Base-by-base conservation (phyloP, 2,113 vertebrate species). In the Corythornis madagascariensis region DNA sequence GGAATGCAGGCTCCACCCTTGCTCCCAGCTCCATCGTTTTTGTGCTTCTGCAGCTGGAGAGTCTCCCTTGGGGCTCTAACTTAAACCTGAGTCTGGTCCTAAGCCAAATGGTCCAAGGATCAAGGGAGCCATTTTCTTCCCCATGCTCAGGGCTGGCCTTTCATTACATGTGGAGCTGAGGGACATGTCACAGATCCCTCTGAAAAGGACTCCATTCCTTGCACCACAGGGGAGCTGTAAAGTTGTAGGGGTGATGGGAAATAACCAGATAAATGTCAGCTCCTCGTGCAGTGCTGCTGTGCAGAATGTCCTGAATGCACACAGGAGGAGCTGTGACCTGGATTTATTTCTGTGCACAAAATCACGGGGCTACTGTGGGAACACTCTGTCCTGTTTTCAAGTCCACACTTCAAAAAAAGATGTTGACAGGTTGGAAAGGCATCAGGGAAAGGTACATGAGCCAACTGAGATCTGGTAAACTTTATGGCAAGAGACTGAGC, bases 1-100 rank as follows among this genome's bases (percentile, higher is more conserved):
- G 95, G 95, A 95, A 96, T 96, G 96, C 89, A 94, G 84, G 74
- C 93, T 94, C 96, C 96, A 94, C 94, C 96, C 96, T 95, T 86
- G 96, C 94, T 96, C 70, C 90, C 80, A 96, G 96, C 96, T 88
- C 92, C 92, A 92, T 94, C 86, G 52, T 96, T 96, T 93, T 90
- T 87, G 86, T 96, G 92, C 77, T 93, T 81, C 75, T 94, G 89
- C 92, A 96, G 96, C 94, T 96, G 95, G 92, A 85, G 90, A 96
- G 88, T 93, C 92, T 96, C 86, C 95, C 95, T 96, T 24, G 83
- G 90, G 95, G 96, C 95, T 96, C 86, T 82, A 55, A 94, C 86
- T 94, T 89, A 87, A 94, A 94, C 67, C 91, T 77, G 84, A 42
- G 59, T 5, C 56, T 96, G 96, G 81, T 93, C 56, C 64, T 70